Percentiles rank a stretch among this genome's conserved stretches.
phyloP scores from a whole-genome alignment of 2,113 vertebrate genomes.

The Chroicocephalus ridibundus region DNA sequence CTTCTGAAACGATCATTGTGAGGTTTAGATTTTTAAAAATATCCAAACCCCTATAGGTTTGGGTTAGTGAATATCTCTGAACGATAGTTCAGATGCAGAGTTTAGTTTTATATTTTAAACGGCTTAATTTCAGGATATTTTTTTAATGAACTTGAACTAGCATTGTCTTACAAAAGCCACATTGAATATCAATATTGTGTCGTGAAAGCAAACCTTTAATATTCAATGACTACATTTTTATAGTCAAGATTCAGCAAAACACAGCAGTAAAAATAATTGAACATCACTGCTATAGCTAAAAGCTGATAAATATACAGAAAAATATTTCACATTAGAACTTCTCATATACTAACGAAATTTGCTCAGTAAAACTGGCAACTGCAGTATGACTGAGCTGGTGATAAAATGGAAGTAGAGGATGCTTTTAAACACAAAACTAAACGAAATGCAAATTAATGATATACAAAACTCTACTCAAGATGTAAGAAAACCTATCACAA shows the following conservation, averaged over 20 bases:
- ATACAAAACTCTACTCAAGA: background rate
- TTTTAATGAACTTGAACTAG: background rate
- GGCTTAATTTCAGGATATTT: background rate
- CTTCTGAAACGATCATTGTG: background rate
- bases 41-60: background rate
- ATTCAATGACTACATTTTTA: background rate
- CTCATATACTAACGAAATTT: background rate
- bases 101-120: background rate
- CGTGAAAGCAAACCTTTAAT: background rate
- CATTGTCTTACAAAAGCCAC: background rate
- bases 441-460: slow-evolving; percentile 2
- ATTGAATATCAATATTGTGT: background rate
- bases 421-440: slow-evolving; percentile 6
- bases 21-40: background rate
- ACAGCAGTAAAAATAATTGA: background rate
- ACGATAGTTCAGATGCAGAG: background rate
- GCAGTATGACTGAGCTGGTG: background rate
- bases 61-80: background rate
- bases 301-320: background rate
- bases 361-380: background rate
- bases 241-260: background rate
- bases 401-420: background rate
- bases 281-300: background rate
- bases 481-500: slow-evolving; percentile 4
- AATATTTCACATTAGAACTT: background rate